Evolutionary conservation across 2,113 vertebrate genomes (phyloP), one percentile per base, ranked within the genome.

Genomic region (Setophaga petechia): DNA sequence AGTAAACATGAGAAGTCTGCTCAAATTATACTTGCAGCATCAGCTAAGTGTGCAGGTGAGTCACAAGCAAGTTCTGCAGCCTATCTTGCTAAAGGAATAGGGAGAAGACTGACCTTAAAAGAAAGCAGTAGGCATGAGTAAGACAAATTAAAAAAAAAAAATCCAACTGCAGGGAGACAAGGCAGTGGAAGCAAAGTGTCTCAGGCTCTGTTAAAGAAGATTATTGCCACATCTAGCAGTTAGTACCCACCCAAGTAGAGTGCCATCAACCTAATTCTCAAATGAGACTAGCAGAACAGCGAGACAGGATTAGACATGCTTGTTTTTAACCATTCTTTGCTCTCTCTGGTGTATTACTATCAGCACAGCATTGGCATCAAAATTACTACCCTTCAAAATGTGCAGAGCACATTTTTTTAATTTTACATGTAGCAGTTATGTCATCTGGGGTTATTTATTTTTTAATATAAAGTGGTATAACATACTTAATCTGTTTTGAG

Each of bases 271-370:
- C 89, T 93, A 93, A 95, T 92, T 94, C 93, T 95, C 90, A 87
- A 95, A 94, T 1, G 6, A 95, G 91, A 94, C 94, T 46, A 96
- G 90, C 89, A 94, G 75, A 93, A 90, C 33, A 91, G 73, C 0
- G 0, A 89, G 92, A 95, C 97, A 97, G 87, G 97, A 96, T 97
- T 87, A 95, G 96, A 95, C 96, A 95, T 95, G 97, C 90, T 97
- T 90, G 92, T 55, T 96, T 97, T 97, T 95, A 97, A 94, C 95
- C 79, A 95, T 95, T 97, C 73, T 51, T 73, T 91, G 84, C 66
- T 93, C 74, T 94, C 94, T 92, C 89, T 84, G 47, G 87, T 84
- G 93, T 71, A 95, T 95, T 72, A 90, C 76, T 79, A 93, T 76
- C 89, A 84, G 90, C 35, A 46, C 51, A 86, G 54, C 66, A 59